Evolutionary conservation across 2,797 vertebrate genomes (phyloP).

Genomic region (Pelochelys cantorii): DNA sequence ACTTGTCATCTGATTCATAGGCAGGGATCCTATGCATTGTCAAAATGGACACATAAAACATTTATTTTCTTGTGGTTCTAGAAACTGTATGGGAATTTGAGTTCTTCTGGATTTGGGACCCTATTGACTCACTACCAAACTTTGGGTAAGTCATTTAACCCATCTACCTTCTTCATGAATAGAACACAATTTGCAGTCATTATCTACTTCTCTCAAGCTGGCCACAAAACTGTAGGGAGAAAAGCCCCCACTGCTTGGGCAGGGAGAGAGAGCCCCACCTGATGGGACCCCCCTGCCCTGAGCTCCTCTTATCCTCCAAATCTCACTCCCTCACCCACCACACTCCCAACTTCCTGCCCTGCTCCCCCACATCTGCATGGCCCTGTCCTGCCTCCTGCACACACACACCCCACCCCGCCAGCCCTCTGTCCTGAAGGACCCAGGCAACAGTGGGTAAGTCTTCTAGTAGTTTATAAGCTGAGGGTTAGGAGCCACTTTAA

Average conservation of each 20-base stretch:
- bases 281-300: too few species aligned
- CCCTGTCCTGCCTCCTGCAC: too few species aligned
- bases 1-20: not conserved
- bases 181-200: not conserved
- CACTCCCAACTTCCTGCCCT: too few species aligned
- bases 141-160: not conserved
- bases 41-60: not conserved
- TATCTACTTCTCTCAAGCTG: not conserved
- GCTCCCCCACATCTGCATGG: too few species aligned
- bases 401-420: too few species aligned
- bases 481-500: not conserved
- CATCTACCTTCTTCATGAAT: not conserved
- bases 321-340: too few species aligned
- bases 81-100: not conserved
- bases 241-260: too few species aligned
- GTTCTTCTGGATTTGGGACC: not conserved
- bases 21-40: not conserved
- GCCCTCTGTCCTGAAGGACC: too few species aligned
- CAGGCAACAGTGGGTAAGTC: too few species aligned
- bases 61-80: not conserved
- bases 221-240: too few species aligned
- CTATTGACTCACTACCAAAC: not conserved
- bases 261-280: too few species aligned
- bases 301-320: too few species aligned
- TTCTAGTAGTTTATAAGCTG: not conserved